Conservation (phyloP, 2,888 invertebrate genomes). For the Seira sanloemensis region DNA sequence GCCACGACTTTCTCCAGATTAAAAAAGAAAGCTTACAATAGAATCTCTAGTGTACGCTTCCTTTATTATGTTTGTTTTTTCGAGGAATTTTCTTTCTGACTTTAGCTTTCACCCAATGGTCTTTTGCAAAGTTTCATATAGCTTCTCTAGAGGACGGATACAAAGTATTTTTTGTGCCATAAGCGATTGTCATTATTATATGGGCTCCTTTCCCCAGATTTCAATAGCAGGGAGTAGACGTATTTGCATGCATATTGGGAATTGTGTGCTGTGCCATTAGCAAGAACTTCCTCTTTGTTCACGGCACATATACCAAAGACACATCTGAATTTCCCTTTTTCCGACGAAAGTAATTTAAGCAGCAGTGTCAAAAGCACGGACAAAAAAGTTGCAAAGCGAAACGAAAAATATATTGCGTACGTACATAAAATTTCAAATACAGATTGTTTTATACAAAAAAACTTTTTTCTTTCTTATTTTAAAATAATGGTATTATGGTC, state of each 20-base stretch:
- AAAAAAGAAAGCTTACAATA: not conserved
- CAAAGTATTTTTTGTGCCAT: not conserved
- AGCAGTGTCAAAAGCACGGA: constrained; percentile 4
- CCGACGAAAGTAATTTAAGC: too few species aligned
- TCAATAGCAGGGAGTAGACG: not conserved
- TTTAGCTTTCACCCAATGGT: not conserved
- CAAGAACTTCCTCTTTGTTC: not conserved
- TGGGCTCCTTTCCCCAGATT: constrained; percentile 4
- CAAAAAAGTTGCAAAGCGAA: not conserved
- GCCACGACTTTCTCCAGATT: not conserved
- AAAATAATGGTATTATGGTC: too few species aligned
- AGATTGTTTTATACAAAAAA: too few species aligned
- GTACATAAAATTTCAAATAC: too few species aligned
- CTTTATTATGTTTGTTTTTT: not conserved
- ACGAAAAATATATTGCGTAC: not conserved
- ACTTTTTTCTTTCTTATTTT: too few species aligned
- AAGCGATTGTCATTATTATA: not conserved
- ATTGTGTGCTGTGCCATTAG: not conserved
- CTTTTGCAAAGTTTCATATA: not conserved
- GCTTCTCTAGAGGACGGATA: not conserved
- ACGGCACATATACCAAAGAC: too few species aligned
- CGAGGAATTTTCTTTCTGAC: not conserved
- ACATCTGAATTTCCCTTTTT: too few species aligned
- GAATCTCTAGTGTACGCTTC: not conserved
- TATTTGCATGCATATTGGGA: constrained; percentile 4